These are phyloP conservation scores for Tethea ocularis DNA, from an alignment of 2,888 invertebrate genomes.

Conservation along the genomic window DNA sequence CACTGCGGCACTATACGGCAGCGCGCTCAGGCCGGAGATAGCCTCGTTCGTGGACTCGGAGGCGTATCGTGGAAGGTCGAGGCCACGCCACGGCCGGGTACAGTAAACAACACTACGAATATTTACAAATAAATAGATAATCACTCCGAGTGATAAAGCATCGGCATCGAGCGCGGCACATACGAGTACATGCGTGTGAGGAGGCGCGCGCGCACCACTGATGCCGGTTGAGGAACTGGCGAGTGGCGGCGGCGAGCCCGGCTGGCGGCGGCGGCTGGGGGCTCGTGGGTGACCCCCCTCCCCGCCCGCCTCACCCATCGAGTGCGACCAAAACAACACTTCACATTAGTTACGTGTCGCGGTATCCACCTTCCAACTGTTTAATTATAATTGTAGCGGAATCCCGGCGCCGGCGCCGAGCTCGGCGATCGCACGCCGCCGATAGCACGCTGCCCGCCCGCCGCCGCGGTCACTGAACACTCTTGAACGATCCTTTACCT, in stretches of 20 bases:
- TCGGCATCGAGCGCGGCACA: too few relatives aligned
- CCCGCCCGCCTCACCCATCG: constrained; percentile 12
- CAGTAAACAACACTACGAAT: not conserved
- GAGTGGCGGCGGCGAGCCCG: not conserved
- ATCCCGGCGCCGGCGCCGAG: constrained; percentile 13
- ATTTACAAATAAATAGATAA: constrained; percentile 6
- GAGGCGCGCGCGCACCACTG: constrained; percentile 10
- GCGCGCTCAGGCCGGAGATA: not conserved
- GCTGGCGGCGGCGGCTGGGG: constrained; percentile 19
- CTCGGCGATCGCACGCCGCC: not conserved
- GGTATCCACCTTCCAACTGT: not conserved
- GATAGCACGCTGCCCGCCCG: constrained; percentile 7
- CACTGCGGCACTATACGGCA: not conserved
- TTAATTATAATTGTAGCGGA: constrained; percentile 7
- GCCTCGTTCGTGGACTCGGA: not conserved
- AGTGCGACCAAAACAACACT: constrained; percentile 19
- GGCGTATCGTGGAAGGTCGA: not conserved
- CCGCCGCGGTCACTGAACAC: not conserved
- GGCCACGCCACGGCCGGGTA: not conserved
- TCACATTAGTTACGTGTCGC: not conserved
- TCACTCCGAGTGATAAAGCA: not conserved
- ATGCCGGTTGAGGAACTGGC: not conserved
- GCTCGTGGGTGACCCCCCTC: constrained; percentile 12
- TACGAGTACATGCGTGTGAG: constrained; percentile 2
- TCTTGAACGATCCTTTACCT: too few relatives aligned